phyloP scores from a whole-genome alignment of 2,888 invertebrate genomes.

The Trilocha varians region DNA sequence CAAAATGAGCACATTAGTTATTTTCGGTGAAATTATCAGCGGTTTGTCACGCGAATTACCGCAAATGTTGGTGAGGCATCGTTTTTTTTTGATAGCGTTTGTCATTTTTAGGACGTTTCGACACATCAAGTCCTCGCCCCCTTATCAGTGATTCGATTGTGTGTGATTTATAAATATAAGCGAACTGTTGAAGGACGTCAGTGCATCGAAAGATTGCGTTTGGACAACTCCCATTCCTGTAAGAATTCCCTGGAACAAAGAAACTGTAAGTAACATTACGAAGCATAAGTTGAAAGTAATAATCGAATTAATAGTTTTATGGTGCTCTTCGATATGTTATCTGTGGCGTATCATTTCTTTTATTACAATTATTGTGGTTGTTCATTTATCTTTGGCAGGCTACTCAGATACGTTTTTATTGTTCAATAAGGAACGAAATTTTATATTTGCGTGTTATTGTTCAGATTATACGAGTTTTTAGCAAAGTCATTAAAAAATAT shows the following conservation, averaged over 20 bases:
- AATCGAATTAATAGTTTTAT: constrained; percentile 11
- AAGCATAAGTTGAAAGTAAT: neutral
- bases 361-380: neutral
- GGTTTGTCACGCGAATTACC: constrained; percentile 5
- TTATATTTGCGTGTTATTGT: too few species aligned
- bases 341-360: neutral
- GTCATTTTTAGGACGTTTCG: constrained; percentile 17
- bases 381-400: neutral
- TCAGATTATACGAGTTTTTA: too few species aligned
- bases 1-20: neutral
- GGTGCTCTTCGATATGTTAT: neutral
- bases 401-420: neutral
- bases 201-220: too few species aligned
- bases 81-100: constrained; percentile 4
- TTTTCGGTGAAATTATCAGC: constrained; percentile 2
- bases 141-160: constrained; percentile 31
- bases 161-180: constrained; percentile 41
- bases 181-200: constrained; percentile 14
- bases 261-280: neutral
- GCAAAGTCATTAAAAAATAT: too few species aligned
- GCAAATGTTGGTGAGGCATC: constrained; percentile 2
- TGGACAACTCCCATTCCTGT: too few species aligned
- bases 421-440: too few species aligned
- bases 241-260: constrained; percentile 8
- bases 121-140: constrained; percentile 23